Base-by-base conservation (phyloP, 2,113 vertebrate genomes). In the Oncorhynchus masou region DNA sequence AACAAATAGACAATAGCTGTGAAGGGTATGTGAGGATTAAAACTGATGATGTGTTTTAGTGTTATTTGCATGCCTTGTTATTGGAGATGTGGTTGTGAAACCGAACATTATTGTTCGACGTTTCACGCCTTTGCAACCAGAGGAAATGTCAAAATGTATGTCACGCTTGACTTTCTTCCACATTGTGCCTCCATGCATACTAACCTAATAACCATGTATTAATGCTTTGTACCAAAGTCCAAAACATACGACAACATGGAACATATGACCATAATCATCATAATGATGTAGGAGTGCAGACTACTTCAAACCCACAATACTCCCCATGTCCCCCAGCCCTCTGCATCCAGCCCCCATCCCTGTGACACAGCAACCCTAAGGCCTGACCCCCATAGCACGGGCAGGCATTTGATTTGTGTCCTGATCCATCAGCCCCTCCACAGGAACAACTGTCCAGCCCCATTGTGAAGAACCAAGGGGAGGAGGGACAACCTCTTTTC, bases 321-420 rank as follows among this genome's bases (percentile, higher is more conserved):
- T 51, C 49, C 49, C 13, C 49, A 51, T 70, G 39, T 8, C 1
- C 34, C 34, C 34, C 34, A 39, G 34, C 34, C 34, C 34, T 39
- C 34, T 39, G 34, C 39, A 39, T 8, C 39, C 39, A 39, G 39
- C 39, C 39, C 75, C 74, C 29, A 77, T 75, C 76, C 19, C 71
- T 54, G 51, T 80, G 75, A 81, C 31, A 8, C 24, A 27, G 48
- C 68, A 49, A 81, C 82, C 78, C 81, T 80, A 64, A 8, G 22
- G 79, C 75, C 71, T 84, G 85, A 91, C 87, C 86, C 81, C 77
- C 54, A 49, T 86, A 79, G 85, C 77, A 81, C 82, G 62, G 76
- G 74, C 83, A 79, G 82, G 79, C 79, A 80, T 78, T 89, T 89
- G 90, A 92, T 92, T 93, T 93, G 59, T 88, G 49, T 74, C 88